These are phyloP conservation scores for Oxyura jamaicensis DNA, from an alignment of 2,113 vertebrate genomes.

Conservation along the genomic window DNA sequence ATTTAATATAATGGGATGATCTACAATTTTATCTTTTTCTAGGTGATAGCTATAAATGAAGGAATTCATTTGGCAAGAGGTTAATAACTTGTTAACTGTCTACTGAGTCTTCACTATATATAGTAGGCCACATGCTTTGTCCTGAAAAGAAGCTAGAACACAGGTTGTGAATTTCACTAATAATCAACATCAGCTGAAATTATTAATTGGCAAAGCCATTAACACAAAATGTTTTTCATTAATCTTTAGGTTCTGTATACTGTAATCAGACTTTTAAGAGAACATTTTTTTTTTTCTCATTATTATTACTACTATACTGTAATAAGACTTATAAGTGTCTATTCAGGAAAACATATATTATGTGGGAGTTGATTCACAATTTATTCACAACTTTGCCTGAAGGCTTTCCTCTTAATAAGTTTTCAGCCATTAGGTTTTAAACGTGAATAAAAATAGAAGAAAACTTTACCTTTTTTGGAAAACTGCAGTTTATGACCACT, in stretches of 20 bases:
- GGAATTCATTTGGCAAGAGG: neutral
- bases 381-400: constrained; percentile 8
- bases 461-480: neutral
- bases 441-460: neutral
- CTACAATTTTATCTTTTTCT: neutral
- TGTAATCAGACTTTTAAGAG: neutral
- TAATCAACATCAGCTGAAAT: neutral
- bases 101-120: neutral
- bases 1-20: neutral
- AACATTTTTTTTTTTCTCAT: neutral
- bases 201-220: neutral
- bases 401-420: neutral
- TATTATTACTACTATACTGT: neutral
- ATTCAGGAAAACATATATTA: constrained; percentile 13
- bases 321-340: neutral
- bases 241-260: neutral
- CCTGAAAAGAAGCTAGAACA: neutral
- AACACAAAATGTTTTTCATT: neutral
- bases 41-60: neutral
- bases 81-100: neutral
- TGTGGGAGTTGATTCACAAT: constrained; percentile 22
- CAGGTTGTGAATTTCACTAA: neutral
- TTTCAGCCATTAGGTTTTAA: neutral
- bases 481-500: neutral
- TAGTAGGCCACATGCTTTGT: neutral